Percentiles rank a stretch among this genome's conserved stretches.
phyloP scores from a whole-genome alignment of 2,113 vertebrate genomes.

The Varanus komodoensis region DNA sequence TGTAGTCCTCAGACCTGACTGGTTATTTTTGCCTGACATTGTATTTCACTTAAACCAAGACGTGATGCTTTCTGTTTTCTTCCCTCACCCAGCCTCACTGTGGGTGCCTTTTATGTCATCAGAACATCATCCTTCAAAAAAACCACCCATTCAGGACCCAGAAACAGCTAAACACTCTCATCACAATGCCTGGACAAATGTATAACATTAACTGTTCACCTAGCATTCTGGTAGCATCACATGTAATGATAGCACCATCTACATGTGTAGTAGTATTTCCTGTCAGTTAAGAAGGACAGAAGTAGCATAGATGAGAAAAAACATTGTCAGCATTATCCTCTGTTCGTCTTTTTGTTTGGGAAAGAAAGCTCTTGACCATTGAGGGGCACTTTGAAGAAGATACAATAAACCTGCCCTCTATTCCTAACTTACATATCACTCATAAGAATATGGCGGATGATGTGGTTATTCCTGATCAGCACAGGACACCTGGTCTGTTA shows the following conservation, averaged over 20 bases:
- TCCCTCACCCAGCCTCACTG: too few relatives aligned
- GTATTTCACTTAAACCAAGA: too few relatives aligned
- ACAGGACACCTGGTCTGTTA: background rate
- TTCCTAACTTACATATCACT: background rate
- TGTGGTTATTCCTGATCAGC: background rate
- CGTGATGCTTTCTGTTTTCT: too few relatives aligned
- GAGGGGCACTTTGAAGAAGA: background rate
- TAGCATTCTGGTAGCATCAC: background rate
- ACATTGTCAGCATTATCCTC: rapidly evolving
- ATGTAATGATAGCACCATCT: background rate
- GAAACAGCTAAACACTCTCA: too few relatives aligned
- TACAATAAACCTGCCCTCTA: background rate
- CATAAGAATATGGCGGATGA: background rate
- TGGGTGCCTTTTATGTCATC: too few relatives aligned
- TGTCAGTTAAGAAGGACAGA: constrained; percentile 22
- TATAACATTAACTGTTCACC: too few relatives aligned
- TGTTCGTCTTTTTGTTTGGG: background rate
- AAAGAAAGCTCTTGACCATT: background rate
- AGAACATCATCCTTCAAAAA: too few relatives aligned
- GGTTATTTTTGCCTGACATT: too few relatives aligned
- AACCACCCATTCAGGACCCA: too few relatives aligned
- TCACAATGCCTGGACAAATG: too few relatives aligned
- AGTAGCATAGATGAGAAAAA: constrained; percentile 24
- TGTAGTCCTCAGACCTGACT: too few relatives aligned
- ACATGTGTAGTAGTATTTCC: background rate